These are phyloP conservation scores for Gallinago jamesoni DNA, from an alignment of 2,113 vertebrate species.

Conservation along the genomic window DNA sequence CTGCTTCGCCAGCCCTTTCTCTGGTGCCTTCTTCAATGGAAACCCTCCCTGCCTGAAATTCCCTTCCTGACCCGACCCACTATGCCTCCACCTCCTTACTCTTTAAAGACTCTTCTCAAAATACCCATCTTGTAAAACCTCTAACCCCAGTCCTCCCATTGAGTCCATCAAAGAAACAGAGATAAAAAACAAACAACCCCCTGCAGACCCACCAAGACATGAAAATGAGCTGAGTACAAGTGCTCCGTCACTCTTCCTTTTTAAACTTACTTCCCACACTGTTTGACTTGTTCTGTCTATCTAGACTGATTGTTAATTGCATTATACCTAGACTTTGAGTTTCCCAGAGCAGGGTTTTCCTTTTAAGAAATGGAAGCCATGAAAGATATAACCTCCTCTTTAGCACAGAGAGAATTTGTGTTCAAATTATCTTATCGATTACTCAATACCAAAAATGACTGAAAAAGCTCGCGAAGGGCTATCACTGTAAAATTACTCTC, in stretches of 20 bases:
- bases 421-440: background rate
- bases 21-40: background rate
- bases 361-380: background rate
- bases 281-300: background rate
- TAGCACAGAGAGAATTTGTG: background rate
- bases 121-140: background rate
- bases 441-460: background rate
- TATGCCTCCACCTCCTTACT: background rate
- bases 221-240: background rate
- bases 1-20: background rate
- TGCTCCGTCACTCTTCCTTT: background rate
- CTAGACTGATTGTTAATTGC: background rate
- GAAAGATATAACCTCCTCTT: background rate
- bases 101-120: conserved; percentile 4
- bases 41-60: background rate
- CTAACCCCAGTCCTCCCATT: background rate
- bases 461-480: background rate
- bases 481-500: background rate
- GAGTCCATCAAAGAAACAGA: background rate
- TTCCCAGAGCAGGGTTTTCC: background rate
- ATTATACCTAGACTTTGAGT: background rate
- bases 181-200: background rate
- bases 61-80: background rate
- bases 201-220: background rate
- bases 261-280: background rate